phyloP scores from a whole-genome alignment of 2,888 invertebrate species.

The Andrena camellia region DNA sequence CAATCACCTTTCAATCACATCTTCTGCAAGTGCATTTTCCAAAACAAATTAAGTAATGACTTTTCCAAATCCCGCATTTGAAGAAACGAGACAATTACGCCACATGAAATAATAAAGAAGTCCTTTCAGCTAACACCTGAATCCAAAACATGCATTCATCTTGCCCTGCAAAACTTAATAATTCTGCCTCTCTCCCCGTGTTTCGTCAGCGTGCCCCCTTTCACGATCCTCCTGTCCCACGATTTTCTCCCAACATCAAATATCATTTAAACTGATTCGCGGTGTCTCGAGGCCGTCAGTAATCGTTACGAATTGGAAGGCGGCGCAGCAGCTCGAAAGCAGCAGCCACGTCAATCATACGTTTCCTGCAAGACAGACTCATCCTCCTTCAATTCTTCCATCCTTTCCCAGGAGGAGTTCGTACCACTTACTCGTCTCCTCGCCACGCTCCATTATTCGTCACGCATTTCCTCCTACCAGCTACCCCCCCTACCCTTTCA shows the following conservation, averaged over 20 bases:
- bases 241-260: neutral
- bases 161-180: too few relatives aligned
- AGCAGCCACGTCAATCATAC: slow-evolving; percentile 41
- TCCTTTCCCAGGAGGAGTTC: slow-evolving; percentile 7
- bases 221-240: neutral
- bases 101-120: too few relatives aligned
- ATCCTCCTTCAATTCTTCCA: slow-evolving; percentile 32
- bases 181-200: neutral
- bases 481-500: neutral
- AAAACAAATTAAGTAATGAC: too few relatives aligned
- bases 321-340: slow-evolving; percentile 9
- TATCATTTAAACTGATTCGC: slow-evolving; percentile 8
- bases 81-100: too few relatives aligned
- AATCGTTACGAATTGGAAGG: slow-evolving; percentile 42
- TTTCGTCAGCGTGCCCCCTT: too few relatives aligned
- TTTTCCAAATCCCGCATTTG: too few relatives aligned
- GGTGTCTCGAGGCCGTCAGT: slow-evolving; percentile 25
- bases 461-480: slow-evolving; percentile 18
- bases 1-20: too few relatives aligned
- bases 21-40: too few relatives aligned
- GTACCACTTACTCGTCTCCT: slow-evolving; percentile 10
- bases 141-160: too few relatives aligned
- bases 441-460: slow-evolving; percentile 31
- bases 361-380: slow-evolving; percentile 4
- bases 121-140: too few relatives aligned